These are phyloP conservation scores for Caenorhabditis sp. DNA, from an alignment of 2,888 invertebrate species.

Conservation along the genomic window DNA sequence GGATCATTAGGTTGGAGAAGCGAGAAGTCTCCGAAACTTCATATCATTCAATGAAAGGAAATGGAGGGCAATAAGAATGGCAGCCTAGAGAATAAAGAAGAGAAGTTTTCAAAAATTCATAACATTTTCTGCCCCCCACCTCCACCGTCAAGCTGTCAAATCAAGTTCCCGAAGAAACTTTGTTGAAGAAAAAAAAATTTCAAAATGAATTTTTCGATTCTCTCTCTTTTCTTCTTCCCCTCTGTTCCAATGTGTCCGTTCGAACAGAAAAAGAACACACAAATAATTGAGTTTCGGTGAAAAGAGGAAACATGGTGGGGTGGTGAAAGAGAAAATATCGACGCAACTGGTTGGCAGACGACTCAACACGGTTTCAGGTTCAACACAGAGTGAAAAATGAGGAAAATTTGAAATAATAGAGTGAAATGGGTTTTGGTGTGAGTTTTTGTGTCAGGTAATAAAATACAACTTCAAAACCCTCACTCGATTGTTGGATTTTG, in stretches of 20 bases:
- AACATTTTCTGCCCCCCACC: background rate
- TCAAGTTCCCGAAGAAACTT: slow-evolving; percentile 16
- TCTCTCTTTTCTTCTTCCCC: background rate
- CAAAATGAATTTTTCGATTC: slow-evolving; percentile 15
- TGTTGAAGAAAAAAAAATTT: background rate
- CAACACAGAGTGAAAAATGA: slow-evolving; percentile 10
- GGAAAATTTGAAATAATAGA: background rate
- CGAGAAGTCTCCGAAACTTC: background rate
- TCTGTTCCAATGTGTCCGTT: slow-evolving; percentile 19
- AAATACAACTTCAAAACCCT: background rate
- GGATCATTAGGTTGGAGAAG: background rate
- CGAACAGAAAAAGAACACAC: slow-evolving; percentile 38
- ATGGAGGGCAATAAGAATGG: background rate
- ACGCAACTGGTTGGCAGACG: slow-evolving; percentile 41
- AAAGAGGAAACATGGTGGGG: background rate
- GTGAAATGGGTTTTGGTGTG: background rate
- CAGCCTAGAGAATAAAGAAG: background rate
- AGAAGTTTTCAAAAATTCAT: slow-evolving; percentile 37
- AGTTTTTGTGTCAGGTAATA: too few species aligned
- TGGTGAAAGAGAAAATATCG: slow-evolving; percentile 30
- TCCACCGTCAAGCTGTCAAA: slow-evolving; percentile 13
- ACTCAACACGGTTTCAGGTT: slow-evolving; percentile 22
- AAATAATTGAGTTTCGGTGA: slow-evolving; percentile 52
- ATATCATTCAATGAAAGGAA: too few species aligned
- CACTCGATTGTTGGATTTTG: background rate